phyloP scores from a whole-genome alignment of 2,888 invertebrate genomes.

The Pterostichus niger region DNA sequence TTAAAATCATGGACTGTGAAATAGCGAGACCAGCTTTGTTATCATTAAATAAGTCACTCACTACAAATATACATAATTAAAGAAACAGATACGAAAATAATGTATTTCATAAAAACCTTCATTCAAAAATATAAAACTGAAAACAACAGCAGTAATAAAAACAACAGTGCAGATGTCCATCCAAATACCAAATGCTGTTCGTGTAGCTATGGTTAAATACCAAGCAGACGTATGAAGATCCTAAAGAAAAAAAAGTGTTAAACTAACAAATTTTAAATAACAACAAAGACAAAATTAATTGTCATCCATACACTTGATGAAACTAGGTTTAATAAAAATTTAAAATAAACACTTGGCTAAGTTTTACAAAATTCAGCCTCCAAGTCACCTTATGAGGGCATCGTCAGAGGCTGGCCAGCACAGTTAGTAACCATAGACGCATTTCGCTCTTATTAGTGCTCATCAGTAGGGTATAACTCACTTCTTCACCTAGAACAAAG shows the following conservation, averaged over 20 bases:
- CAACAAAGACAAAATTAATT: no score
- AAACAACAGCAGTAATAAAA: conserved; percentile 81
- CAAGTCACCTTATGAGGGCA: no score
- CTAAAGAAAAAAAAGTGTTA: conserved; percentile 68
- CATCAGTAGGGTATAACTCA: no score
- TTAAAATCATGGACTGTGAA: conserved; percentile 84
- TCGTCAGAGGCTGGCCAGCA: no score
- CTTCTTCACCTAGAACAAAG: no score
- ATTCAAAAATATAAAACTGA: conserved; percentile 80
- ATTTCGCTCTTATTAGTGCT: no score
- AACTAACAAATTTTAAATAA: no score
- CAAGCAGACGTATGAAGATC: conserved; percentile 84
- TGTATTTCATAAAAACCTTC: conserved; percentile 75
- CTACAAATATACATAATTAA: conserved; percentile 35
- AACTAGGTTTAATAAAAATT: no score
- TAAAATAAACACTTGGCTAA: no score
- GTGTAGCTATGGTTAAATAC: conserved; percentile 81
- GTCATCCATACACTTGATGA: no score
- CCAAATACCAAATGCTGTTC: conserved; percentile 83
- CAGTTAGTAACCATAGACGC: no score
- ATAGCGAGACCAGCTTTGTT: conserved; percentile 85
- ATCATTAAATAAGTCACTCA: conserved; percentile 73
- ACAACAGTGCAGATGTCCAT: conserved; percentile 81
- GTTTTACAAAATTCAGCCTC: no score
- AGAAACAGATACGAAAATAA: background rate